Evolutionary conservation across 2,797 vertebrate species (phyloP), one percentile per base, ranked within the genome.

Genomic region (Lepus oiostolus): DNA sequence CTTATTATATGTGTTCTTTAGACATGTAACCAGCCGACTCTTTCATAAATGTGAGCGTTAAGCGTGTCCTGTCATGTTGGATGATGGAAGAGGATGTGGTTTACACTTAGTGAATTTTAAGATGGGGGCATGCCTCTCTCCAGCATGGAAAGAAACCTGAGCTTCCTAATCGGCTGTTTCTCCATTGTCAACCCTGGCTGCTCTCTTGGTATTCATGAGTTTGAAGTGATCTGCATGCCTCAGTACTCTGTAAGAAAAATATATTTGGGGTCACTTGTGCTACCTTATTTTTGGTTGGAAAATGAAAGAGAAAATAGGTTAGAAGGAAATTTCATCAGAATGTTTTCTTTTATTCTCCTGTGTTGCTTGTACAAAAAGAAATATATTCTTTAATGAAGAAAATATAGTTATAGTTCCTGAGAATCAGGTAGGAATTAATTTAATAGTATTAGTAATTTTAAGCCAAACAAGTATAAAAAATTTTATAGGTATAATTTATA

Each of bases 131-230:
- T 72, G 63, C 32, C 16, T 50, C 32, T n/a, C 11, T 12, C 8
- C n/a, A 93, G 54, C 38, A n/a, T 28, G 63, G 21, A 83, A 90
- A 93, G 8, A 24, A 65, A 17, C 5, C n/a, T 81, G 42, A 79
- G 19, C 13, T 95, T 5, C 68, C 26, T 21, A 47, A 50, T 11
- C 24, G 35, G n/a, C 21, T 67, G 3, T 82, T 75, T 84, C 67
- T 91, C 11, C 50, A 13, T 71, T 74, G 95, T 79, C 74, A 90
- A 26, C 50, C 32, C 50, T 71, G 67, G 63, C 24, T 79, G 22
- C n/a, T 92, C 54, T 63, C 67, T 93, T 88, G 32, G 9, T 58
- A 76, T 28, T 91, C n/a, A 54, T 86, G 90, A 95, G 16, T 90
- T 79, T 70, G 67, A 85, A 62, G 24, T 80, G 16, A 82, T 32